Percentiles rank a stretch among this genome's conserved stretches.
Evolutionary conservation across 2,113 vertebrate species (phyloP).

Genomic region (Melanerpes aurifrons): DNA sequence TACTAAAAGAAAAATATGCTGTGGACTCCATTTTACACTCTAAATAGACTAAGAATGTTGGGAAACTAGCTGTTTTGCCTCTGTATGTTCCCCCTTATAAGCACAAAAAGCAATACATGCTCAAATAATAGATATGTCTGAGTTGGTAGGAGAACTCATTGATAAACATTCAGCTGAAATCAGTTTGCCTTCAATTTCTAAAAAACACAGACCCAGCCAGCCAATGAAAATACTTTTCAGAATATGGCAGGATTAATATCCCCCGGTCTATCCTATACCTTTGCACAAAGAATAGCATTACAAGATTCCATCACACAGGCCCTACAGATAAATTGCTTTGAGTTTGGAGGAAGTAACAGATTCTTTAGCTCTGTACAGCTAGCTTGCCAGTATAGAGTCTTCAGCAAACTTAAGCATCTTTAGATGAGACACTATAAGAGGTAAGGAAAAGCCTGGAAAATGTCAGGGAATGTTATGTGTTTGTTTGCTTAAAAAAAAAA

Average conservation of each 20-base stretch:
- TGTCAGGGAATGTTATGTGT: background rate
- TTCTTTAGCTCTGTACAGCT: background rate
- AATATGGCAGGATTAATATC: background rate
- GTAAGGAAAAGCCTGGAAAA: background rate
- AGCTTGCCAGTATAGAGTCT: background rate
- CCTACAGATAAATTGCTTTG: background rate
- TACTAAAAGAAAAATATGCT: background rate
- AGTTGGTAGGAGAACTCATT: background rate
- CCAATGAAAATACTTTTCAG: background rate
- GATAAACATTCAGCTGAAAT: background rate
- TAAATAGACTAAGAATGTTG: background rate
- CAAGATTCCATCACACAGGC: background rate
- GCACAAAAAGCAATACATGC: background rate
- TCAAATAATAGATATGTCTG: background rate
- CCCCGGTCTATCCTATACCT: background rate
- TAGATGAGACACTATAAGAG: background rate
- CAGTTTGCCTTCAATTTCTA: background rate
- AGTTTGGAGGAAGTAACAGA: background rate
- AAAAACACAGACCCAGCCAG: background rate
- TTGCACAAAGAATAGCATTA: background rate
- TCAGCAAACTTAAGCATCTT: background rate
- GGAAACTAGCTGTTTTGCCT: background rate
- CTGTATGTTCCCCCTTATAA: background rate
- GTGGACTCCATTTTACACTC: background rate
- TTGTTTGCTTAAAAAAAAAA: background rate